A percentile compares a stretch with the other conserved stretches of the same genome.
These are phyloP conservation scores for Rhineura floridana DNA, from an alignment of 2,113 vertebrate genomes.

Conservation along the genomic window DNA sequence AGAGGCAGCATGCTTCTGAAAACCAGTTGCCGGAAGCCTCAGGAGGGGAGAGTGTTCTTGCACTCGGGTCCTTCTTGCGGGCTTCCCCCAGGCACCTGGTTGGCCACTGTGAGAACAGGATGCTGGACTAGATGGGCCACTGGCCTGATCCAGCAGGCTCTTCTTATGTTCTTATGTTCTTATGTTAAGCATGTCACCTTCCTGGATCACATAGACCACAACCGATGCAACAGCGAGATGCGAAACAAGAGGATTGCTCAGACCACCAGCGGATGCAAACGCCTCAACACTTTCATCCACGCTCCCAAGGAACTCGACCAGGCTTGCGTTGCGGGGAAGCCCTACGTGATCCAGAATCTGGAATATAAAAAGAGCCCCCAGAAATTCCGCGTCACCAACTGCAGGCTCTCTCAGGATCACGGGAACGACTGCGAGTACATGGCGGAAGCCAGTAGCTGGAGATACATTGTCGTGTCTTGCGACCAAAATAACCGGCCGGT, in stretches of 20 bases:
- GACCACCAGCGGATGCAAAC: background rate
- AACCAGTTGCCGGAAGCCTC: too few relatives aligned
- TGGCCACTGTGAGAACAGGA: too few relatives aligned
- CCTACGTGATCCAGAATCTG: background rate
- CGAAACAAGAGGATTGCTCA: background rate
- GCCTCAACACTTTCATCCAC: slow-evolving; percentile 18
- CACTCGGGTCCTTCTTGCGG: too few relatives aligned
- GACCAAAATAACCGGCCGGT: background rate
- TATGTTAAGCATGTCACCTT: slow-evolving; percentile 5
- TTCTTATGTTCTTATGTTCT: too few relatives aligned
- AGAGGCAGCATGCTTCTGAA: too few relatives aligned
- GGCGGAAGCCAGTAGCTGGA: background rate
- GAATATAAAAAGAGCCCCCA: background rate
- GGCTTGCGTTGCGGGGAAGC: background rate
- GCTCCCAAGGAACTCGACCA: background rate
- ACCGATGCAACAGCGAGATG: slow-evolving; percentile 14
- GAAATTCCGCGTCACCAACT: slow-evolving; percentile 9
- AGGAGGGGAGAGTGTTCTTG: too few relatives aligned
- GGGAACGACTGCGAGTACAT: background rate
- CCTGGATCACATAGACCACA: slow-evolving; percentile 9
- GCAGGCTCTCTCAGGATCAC: background rate
- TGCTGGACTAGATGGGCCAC: too few relatives aligned
- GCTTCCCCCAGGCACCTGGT: too few relatives aligned
- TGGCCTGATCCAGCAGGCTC: too few relatives aligned
- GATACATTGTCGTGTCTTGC: slow-evolving; percentile 16